These are phyloP conservation scores for Pheucticus melanocephalus DNA, from an alignment of 2,113 vertebrate species.

Conservation along the genomic window DNA sequence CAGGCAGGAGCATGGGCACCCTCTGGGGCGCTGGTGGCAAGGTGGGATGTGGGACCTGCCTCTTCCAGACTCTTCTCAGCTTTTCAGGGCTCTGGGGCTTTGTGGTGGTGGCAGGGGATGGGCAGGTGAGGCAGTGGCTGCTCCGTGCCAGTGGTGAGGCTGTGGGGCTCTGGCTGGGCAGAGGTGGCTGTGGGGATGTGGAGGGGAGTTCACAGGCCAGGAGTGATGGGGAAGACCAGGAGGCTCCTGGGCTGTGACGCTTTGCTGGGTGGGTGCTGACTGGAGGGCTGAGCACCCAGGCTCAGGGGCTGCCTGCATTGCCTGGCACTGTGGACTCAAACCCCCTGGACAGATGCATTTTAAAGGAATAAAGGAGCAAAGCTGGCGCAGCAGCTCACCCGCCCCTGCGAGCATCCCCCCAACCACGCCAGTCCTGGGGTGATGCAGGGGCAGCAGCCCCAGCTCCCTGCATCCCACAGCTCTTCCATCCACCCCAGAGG, in stretches of 20 bases:
- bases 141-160: neutral
- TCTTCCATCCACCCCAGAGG: neutral
- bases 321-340: neutral
- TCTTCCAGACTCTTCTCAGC: neutral
- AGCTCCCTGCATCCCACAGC: neutral
- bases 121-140: neutral
- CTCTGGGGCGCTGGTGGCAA: accelerated
- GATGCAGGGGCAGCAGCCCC: neutral
- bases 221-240: neutral
- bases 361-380: neutral
- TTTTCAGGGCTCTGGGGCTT: neutral
- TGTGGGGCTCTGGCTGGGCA: neutral
- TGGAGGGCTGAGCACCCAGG: neutral
- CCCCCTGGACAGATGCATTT: neutral
- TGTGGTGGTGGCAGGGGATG: neutral
- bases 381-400: neutral
- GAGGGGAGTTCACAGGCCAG: neutral
- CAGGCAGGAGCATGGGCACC: neutral
- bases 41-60: neutral
- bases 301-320: neutral
- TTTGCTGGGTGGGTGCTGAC: neutral
- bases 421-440: accelerated
- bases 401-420: neutral
- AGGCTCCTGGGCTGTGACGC: accelerated
- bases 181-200: neutral